Base-by-base conservation (phyloP, 1,140 invertebrate species). In the Halictus rubicundus region DNA sequence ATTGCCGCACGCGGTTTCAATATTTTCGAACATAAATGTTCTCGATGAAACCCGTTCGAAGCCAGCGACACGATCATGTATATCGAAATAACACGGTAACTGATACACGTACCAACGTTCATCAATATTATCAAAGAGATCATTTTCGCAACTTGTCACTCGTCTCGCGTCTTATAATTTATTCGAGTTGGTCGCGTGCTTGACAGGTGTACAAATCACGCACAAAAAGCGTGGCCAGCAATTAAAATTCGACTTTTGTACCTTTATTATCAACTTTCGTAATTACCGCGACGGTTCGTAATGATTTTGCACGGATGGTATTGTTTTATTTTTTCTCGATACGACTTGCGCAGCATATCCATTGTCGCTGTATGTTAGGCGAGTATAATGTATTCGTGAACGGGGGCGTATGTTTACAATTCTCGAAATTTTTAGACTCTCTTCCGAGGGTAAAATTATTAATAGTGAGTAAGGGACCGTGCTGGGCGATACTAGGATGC, bases 151-250 rank as follows among this genome's bases (percentile, higher is more conserved):
- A 21, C 37, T 8, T 46, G 19, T 27, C 19, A 57, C 37, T 69
- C 52, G 25, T 25, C 16, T 69, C n/a, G 7, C 16, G 42, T 37
- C n/a, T 46, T 6, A 19, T 12, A 27, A 71, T 52, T 77, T 37
- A 61, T 16, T 6, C 39, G 37, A 27, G 25, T 32, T 42, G 32
- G 5, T 71, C 69, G 23, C 32, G 59, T 42, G 14, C 49, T 60
- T 78, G 76, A 72, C 69, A 78, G 60, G 68, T 64, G 68, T 63
- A 78, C 23, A 52, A 70, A 25, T 59, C 68, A 16, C 37, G 9
- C 25, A 70, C 0, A 52, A 42, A 77, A 70, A 61, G 19, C 57
- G 8, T 52, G 9, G 9, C 12, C 8, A 59, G 19, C 19, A 2
- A 76, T 39, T 69, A 46, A 42, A 46, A 19, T 25, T 19, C 7